Evolutionary conservation across 2,797 vertebrate genomes (phyloP), one percentile per base, ranked within the genome.

Genomic region (Danio kyathit): DNA sequence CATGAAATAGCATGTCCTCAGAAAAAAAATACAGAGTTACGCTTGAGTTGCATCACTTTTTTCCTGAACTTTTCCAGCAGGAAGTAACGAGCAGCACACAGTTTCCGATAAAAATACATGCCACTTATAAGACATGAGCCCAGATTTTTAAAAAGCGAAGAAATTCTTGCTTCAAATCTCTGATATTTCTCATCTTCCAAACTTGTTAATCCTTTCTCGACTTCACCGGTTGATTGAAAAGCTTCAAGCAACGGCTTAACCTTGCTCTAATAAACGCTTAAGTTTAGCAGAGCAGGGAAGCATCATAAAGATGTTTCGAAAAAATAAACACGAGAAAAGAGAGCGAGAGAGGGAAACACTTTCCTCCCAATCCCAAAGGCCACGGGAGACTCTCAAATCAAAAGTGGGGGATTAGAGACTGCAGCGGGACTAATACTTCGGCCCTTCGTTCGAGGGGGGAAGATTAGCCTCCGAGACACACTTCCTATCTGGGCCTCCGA

Each of bases 211-310:
- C 91, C 89, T 83, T 83, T 63, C 74, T 84, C 85, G 89, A 79
- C 86, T 48, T 41, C 85, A 83, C 84, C 86, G 61, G 86, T 83
- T 63, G 91, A 91, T 87, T 89, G 88, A 92, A 91, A 90, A 56
- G 86, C 89, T 90, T 89, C 86, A 88, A 90, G 88, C 56, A 9
- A 87, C 63, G 63, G 90, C 90, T 94, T 93, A 92, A 88, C 88
- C 87, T 81, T 83, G 79, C 88, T 92, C 92, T 93, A 93, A 92
- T 91, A 92, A 91, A 86, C 85, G 84, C 82, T 86, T 85, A 87
- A 85, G 91, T 89, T 90, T 88, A 82, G 29, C 80, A 70, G 88
- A 86, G 89, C 88, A 87, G 85, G 90, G 88, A 86, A 52, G 65
- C 60, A 70, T 76, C 79, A 71, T 61, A 59, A 48, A 59, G 61